Evolutionary conservation across 2,888 invertebrate genomes (phyloP), one percentile per base, ranked within the genome.

Genomic region (Ichneumoninae sp.): DNA sequence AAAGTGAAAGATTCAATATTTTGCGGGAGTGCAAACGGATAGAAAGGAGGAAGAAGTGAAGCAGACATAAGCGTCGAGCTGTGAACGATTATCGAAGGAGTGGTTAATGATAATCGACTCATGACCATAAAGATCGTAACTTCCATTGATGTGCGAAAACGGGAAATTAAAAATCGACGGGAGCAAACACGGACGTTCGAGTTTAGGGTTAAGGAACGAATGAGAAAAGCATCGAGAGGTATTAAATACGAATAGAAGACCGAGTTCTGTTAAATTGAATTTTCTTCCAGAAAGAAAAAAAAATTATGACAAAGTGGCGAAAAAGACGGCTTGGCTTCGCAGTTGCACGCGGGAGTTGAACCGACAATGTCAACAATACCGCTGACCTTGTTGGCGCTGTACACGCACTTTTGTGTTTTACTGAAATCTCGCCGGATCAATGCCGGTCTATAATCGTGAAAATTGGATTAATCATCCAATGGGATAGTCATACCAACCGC

Each of bases 151-250:
- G 13, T 16, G 30, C 30, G 8, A 26, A 60, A 19, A 60, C 10
- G 4, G 19, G 5, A 44, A 10, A 63, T 74, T 74, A 60, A 60
- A 60, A 74, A 63, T 74, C 30, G 44, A 74, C 60, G 47, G 44
- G 4, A 30, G 26, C 16, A 40, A 44, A 57, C 2, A 10, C 19
- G 54, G 44, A 22, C 30, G 7, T 22, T 5, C 16, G 8, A 22
- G 44, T 57, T 54, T 40, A 47, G 54, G 26, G 26, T 10, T 22
- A 8, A 69, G n/a, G 33, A 36, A 40, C 44, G 13, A 47, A 60
- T 60, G 60, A 57, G 40, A 36, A 19, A 71, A 54, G 16, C 36
- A 4, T 26, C 40, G 19, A 16, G 7, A 60, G 8, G 47, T 13
- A 22, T n/a, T n/a, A 30, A 36, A 60, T 16, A 13, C 60, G 10